Evolutionary conservation across 1,140 invertebrate genomes (phyloP).

Genomic region (Microvelia longipes): DNA sequence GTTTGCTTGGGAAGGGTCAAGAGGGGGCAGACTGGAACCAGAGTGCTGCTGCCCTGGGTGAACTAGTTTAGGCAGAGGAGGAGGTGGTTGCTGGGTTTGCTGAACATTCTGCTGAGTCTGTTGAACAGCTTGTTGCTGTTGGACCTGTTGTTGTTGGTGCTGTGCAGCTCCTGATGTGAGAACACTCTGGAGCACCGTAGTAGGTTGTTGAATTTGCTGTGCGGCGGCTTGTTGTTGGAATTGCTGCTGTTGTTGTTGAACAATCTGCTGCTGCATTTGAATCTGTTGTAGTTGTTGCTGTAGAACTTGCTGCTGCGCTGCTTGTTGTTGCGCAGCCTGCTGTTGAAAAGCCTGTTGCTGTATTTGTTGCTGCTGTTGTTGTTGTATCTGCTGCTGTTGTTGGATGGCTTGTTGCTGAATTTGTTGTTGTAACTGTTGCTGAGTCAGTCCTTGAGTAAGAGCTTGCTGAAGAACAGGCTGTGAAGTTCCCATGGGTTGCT

Average conservation of each 20-base stretch:
- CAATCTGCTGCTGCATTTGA: neutral
- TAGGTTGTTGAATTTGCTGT: neutral
- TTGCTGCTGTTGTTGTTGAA: slow-evolving; percentile 1
- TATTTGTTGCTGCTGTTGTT: neutral
- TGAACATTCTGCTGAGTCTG: neutral
- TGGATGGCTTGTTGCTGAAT: neutral
- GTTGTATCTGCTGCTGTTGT: neutral
- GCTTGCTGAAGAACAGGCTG: neutral
- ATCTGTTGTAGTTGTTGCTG: neutral
- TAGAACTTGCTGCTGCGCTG: neutral
- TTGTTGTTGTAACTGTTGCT: neutral
- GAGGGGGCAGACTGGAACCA: too few relatives aligned
- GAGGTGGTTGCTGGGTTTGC: neutral
- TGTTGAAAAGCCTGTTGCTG: neutral
- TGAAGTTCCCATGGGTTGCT: neutral
- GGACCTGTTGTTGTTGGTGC: neutral
- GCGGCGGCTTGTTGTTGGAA: neutral
- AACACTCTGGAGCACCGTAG: neutral
- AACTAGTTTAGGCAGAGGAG: too few relatives aligned
- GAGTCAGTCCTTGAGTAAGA: neutral
- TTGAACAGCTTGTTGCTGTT: neutral
- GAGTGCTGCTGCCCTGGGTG: too few relatives aligned
- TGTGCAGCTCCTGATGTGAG: too few relatives aligned
- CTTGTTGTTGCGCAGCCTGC: neutral
- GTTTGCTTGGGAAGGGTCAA: too few relatives aligned